Base-by-base conservation (phyloP, 2,797 vertebrate species). In the Ctenosaura bakeri region DNA sequence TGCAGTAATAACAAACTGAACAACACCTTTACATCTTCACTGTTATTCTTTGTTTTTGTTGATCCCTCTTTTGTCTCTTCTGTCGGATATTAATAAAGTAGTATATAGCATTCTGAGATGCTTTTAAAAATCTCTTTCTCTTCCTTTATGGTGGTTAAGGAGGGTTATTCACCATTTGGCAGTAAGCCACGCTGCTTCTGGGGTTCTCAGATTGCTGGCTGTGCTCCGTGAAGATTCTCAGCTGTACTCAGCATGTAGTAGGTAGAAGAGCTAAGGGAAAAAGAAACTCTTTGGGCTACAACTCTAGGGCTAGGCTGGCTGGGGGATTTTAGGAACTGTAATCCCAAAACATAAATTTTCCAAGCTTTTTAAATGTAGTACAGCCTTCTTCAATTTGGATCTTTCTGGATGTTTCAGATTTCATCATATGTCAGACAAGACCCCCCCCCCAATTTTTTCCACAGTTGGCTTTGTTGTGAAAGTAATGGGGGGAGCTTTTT, bases 101-200 rank as follows among this genome's bases (percentile, higher is more conserved):
- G 59, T 59, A 69, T 69, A 69, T 69, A 12, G 66, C 29, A 32
- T 69, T 69, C 29, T 13, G 26, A 69, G 29, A 69, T 69, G 66
- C 10, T 69, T 69, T 69, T 10, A 32, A 69, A 69, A 69, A 35
- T 38, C 56, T 32, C 3, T 84, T 74, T 50, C 80, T 74, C 18
- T 26, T 74, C 50, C 66, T 50, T 78, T 69, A 10, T 81, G 46
- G 59, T 88, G 50, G 42, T 77, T 77, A 84, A 89, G 14, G 59
- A 52, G 66, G 22, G 38, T n/a, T 77, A 54, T 20, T 66, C 78
- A 66, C n/a, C 64, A 22, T 85, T 85, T 79, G 82, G 82, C 73
- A 54, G 46, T n/a, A 69, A 84, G 20, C 22, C 56, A 69, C 56
- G 42, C 74, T 42, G n/a, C 24, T 79, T 46, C 54, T 56, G 52